A percentile compares a stretch with the other conserved stretches of the same genome.
phyloP scores from a whole-genome alignment of 1,140 invertebrate species.

The Subanguina moxae region DNA sequence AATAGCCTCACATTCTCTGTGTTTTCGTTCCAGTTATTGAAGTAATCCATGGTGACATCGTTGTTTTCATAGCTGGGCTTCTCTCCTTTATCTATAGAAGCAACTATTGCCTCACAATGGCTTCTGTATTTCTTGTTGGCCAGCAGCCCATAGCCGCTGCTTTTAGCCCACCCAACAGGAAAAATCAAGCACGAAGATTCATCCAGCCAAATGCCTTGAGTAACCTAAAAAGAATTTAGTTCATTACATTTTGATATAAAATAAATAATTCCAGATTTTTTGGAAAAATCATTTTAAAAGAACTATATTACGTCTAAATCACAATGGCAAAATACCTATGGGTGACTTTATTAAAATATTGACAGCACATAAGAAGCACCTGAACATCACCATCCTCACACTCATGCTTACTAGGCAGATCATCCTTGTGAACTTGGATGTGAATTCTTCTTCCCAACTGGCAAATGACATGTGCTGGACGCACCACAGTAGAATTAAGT shows the following conservation, averaged over 20 bases:
- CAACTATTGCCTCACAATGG: constrained; percentile 26
- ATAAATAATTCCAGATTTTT: background rate
- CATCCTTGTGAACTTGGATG: constrained; percentile 20
- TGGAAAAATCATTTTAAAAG: too few relatives aligned
- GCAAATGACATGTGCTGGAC: constrained; percentile 32
- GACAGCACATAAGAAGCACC: background rate
- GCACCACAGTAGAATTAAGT: constrained; percentile 23
- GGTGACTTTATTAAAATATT: too few relatives aligned
- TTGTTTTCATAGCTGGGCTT: background rate
- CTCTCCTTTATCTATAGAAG: constrained; percentile 13
- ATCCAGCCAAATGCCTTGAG: constrained; percentile 35
- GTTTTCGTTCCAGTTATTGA: constrained; percentile 28
- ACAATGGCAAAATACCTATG: too few relatives aligned
- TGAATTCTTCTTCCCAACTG: constrained; percentile 32
- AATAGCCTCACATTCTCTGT: constrained; percentile 4
- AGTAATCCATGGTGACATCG: constrained; percentile 19
- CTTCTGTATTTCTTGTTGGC: constrained; percentile 28
- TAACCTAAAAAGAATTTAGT: background rate
- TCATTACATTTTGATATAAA: constrained; percentile 5
- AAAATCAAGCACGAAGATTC: constrained; percentile 35
- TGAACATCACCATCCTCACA: constrained; percentile 5
- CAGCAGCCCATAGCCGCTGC: constrained; percentile 24
- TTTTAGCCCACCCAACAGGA: constrained; percentile 39
- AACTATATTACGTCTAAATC: too few relatives aligned
- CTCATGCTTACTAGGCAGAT: constrained; percentile 18